Base-by-base conservation (phyloP, 2,888 invertebrate species). In the Drosophila birchii region DNA sequence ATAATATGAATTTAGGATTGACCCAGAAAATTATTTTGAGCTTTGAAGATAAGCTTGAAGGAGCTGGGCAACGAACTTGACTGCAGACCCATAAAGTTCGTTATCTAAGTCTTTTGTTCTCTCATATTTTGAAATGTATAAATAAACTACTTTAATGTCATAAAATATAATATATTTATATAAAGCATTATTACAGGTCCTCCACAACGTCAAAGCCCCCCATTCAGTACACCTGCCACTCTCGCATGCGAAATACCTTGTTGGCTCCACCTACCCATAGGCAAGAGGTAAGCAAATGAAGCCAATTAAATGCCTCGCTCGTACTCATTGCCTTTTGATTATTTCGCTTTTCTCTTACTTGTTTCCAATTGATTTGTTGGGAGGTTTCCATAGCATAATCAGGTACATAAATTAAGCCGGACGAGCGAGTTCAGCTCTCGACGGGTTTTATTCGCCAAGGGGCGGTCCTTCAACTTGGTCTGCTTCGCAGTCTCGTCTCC, bases 371-470 rank as follows among this genome's bases (percentile, higher is more conserved):
- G 72, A 83, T 78, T 81, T 75, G 75, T 73, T 74, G 79, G 51
- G 44, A 54, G 71, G 73, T 57, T 73, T 72, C 29, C 56, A 66
- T 43, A 41, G 63, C 72, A 75, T 78, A 78, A 78, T 79, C 77
- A 74, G 76, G 71, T 68, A 76, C 79, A 86, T 86, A 80, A 86
- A 83, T 88, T 81, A 75, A 83, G 39, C 57, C 79, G 79, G 63
- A 41, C 53, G 49, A 32, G 23, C 18, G 20, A 41, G 60, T 56
- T 32, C 16, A 5, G 20, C 51, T 51, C 51, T n/a, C 32, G 43
- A 26, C 38, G 47, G 63, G 70, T 76, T 73, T 62, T 57, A 32
- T 51, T 11, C 26, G 39, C 64, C 16, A 8, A 34, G 61, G 74
- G 79, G 78, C 67, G 54, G 54, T 20, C 54, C 39, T 55, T 45